A percentile compares a stretch with the other conserved stretches of the same genome.
phyloP scores from a whole-genome alignment of 2,888 invertebrate genomes.

The Globia sparganii region DNA sequence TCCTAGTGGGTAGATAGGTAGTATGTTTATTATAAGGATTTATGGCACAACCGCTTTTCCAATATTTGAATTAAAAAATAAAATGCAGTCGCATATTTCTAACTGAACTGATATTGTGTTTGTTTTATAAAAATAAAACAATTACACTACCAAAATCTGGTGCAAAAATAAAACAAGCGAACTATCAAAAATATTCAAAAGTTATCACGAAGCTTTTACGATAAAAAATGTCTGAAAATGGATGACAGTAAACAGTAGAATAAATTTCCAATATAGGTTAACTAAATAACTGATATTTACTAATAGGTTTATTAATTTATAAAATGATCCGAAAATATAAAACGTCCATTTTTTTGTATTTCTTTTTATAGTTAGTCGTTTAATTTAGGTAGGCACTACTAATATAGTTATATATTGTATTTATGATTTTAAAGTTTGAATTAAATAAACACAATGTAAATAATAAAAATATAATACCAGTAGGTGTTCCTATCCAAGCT shows the following conservation, averaged over 20 bases:
- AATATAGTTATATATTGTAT: background rate
- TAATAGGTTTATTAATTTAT: too few relatives aligned
- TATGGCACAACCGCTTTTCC: background rate
- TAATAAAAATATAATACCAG: constrained; percentile 9
- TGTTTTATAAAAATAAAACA: constrained; percentile 10
- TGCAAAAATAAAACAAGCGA: constrained; percentile 20
- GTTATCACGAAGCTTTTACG: background rate
- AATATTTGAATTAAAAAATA: background rate
- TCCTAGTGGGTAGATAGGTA: background rate
- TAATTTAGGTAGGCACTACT: background rate
- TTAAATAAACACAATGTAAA: background rate
- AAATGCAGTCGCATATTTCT: background rate
- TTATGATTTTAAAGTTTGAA: too few relatives aligned
- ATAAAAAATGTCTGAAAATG: constrained; percentile 13
- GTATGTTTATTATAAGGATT: background rate
- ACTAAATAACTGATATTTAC: too few relatives aligned
- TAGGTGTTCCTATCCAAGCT: constrained; percentile 4
- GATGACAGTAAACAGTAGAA: constrained; percentile 1
- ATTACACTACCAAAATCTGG: background rate
- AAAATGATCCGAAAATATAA: constrained; percentile 1
- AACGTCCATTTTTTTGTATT: background rate
- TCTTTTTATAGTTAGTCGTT: background rate
- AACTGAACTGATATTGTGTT: background rate
- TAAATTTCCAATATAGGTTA: background rate
- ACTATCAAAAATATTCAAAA: constrained; percentile 26